Evolutionary conservation across 2,797 vertebrate species (phyloP), one percentile per base, ranked within the genome.

Genomic region (Liparis tanakae): DNA sequence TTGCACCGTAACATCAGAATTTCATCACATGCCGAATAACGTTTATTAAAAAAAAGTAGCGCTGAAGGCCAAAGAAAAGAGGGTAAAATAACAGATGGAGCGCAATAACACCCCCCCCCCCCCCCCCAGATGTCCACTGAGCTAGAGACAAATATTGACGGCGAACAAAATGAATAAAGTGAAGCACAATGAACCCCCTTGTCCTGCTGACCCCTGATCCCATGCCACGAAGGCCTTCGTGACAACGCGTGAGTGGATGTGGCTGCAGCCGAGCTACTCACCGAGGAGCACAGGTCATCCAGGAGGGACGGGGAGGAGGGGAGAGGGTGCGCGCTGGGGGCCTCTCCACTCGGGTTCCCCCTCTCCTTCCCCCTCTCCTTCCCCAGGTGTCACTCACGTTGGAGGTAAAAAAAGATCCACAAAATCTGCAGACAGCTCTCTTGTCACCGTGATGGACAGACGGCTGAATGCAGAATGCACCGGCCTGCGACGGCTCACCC

Each of bases 201-300:
- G 50, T 67, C 10, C n/a, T 36, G 74, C n/a, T 60, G 76, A 81
- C 63, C 74, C 44, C 12, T 67, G 46, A 75, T 53, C 59, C 64
- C 17, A 10, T 2, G 9, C 25, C 22, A 5, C 36, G 6, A 57
- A 30, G 43, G 41, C 68, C 41, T 58, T 10, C 20, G 70, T 63
- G 20, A 71, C 56, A 41, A 65, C 20, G 34, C 39, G 50, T 58
- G 46, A 64, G 30, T 34, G 60, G 37, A 63, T 74, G 51, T 33
- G 55, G 7, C 34, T 75, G 81, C 64, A 70, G 67, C 69, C 63
- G 73, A 85, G 62, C 62, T 88, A 92, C 91, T 93, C 82, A 94
- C 91, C 84, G 85, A 71, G 63, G 70, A 70, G 81, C 69, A 76
- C 85, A 82, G 82, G 87, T 90, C 84, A 85, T 85, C 74, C 70